Base-by-base conservation (phyloP, 2,888 invertebrate genomes). In the Sarcophaga rosellei region DNA sequence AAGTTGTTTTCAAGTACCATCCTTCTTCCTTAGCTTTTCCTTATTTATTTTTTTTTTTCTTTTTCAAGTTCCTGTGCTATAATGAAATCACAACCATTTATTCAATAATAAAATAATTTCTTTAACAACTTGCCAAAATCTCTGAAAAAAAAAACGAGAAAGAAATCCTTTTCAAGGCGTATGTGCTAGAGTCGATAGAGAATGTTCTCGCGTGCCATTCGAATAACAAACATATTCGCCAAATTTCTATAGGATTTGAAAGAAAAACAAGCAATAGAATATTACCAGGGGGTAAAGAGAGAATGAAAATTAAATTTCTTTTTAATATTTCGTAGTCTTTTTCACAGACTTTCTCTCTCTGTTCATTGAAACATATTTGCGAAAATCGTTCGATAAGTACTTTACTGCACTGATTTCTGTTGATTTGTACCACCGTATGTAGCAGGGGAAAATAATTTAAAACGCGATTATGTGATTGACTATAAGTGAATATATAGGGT, bases 351-450 rank as follows among this genome's bases (percentile, higher is more conserved):
- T 63, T 5, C 23, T 62, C 23, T 35, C 0, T 0, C 47, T 66
- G 20, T 62, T 17, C 57, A 21, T 66, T 66, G 57, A 25, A 62
- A 74, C 23, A 59, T 65, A 72, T 65, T 79, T 72, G 65, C 44
- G 45, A 57, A 79, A 72, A 79, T 72, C 65, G 72, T 65, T 79
- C 72, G 21, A 72, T 79, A 72, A 65, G 72, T 65, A 79, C 72
- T 61, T 35, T 35, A 35, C 35, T 35, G 35, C 10, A 8, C 10
- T 35, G 35, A 10, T 35, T 35, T 35, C 35, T 35, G 10, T 35
- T 35, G 35, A 35, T 8, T 35, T 35, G 35, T 2, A 10, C 35
- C 6, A 35, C 35, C 8, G 35, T 35, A 35, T 35, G 35, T 35
- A 35, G 35, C 35, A 35, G 10, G 8, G 10, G 35, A 35, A 10